Conservation (phyloP, 2,797 vertebrate species). For the Nannoperca obscura region DNA sequence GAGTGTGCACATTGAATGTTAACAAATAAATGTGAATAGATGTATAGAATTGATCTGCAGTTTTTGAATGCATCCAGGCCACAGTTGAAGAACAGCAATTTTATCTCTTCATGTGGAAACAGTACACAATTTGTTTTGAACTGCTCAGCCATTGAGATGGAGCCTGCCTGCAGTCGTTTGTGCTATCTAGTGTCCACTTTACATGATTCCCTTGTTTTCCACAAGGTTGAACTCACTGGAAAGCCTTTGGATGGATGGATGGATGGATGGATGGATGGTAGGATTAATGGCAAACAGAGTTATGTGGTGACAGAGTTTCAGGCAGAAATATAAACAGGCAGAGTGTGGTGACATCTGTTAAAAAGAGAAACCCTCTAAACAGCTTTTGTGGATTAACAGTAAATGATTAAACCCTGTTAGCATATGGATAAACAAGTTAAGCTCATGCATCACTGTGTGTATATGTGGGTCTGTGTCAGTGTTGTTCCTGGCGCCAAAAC, state of each 20-base stretch:
- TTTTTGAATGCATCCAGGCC: slow-evolving; percentile 22
- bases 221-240: slow-evolving; percentile 37
- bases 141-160: slow-evolving; percentile 21
- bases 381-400: slow-evolving; percentile 73
- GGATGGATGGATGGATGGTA: not conserved
- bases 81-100: slow-evolving; percentile 25
- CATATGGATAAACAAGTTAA: slow-evolving; percentile 73
- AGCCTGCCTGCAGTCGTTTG: slow-evolving; percentile 27
- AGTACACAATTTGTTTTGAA: slow-evolving; percentile 27
- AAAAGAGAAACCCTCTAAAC: slow-evolving; percentile 69
- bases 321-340: slow-evolving; percentile 39
- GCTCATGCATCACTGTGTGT: slow-evolving; percentile 37
- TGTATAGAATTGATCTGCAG: not conserved
- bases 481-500: slow-evolving; percentile 27
- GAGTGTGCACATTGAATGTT: slow-evolving; percentile 40
- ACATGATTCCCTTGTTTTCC: slow-evolving; percentile 39
- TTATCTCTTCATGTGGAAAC: slow-evolving; percentile 36
- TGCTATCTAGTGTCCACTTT: slow-evolving; percentile 34
- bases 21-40: slow-evolving; percentile 33
- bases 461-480: slow-evolving; percentile 20
- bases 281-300: slow-evolving; percentile 20
- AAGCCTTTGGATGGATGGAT: slow-evolving; percentile 36
- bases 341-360: slow-evolving; percentile 60
- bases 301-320: slow-evolving; percentile 28
- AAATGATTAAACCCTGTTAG: slow-evolving; percentile 72